Conservation (phyloP, 2,797 vertebrate genomes). For the Falco columbarius region DNA sequence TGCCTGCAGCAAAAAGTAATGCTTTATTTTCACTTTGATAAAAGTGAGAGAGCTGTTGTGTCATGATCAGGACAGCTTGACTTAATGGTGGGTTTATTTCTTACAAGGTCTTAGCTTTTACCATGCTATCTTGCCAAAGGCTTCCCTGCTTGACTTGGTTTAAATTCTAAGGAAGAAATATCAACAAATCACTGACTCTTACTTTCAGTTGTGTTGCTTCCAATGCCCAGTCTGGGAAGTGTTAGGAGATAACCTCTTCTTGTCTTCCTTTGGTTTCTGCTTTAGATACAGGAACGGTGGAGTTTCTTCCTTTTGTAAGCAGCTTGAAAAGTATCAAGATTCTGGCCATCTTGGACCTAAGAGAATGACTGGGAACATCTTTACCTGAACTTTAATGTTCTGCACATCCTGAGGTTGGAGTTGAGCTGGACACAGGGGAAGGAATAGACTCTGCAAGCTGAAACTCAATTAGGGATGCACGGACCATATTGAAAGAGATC, state of each 20-base stretch:
- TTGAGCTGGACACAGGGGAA: not conserved
- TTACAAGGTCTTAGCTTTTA: not conserved
- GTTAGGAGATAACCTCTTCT: not conserved
- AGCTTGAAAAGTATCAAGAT: not conserved
- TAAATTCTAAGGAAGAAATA: not conserved
- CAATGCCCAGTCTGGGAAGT: not conserved
- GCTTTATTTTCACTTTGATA: not conserved
- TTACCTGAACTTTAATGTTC: constrained; percentile 78
- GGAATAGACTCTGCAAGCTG: not conserved
- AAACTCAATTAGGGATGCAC: not conserved
- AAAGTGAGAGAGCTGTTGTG: not conserved
- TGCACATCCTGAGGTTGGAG: not conserved
- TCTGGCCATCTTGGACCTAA: not conserved
- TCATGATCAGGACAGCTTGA: not conserved
- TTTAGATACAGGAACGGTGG: not conserved
- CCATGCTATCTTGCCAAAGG: not conserved
- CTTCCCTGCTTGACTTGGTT: not conserved
- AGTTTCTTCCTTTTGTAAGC: not conserved
- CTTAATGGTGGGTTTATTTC: not conserved
- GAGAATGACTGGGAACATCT: not conserved
- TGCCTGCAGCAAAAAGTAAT: not conserved
- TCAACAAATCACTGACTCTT: not conserved
- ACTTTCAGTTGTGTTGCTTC: not conserved
- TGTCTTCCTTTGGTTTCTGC: not conserved
- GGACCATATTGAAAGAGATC: not conserved